Evolutionary conservation across 2,113 vertebrate species (phyloP).

Genomic region (Prietella phreatophila): DNA sequence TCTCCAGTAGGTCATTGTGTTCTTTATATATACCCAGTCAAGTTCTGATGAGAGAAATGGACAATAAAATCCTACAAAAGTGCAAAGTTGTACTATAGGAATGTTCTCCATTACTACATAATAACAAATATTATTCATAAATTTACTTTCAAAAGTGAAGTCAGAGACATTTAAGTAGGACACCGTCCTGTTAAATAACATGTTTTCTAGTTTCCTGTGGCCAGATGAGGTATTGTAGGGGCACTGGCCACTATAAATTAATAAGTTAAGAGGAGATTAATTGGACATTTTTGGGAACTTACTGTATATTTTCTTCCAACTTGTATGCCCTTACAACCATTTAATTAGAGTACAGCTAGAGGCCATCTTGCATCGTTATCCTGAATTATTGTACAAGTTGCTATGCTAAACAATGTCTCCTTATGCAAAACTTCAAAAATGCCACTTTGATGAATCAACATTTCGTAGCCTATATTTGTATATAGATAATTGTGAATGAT

Average conservation of each 20-base stretch:
- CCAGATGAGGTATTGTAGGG: neutral
- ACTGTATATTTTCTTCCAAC: neutral
- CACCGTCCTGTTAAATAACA: no score
- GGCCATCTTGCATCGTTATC: neutral
- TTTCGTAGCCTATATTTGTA: constrained; percentile 11
- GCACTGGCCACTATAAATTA: neutral
- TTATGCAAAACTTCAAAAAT: constrained; percentile 32
- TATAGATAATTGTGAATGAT: no score
- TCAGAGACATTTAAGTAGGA: no score
- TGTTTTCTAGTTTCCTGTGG: neutral
- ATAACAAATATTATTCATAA: neutral
- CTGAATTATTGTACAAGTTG: neutral
- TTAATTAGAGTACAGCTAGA: neutral
- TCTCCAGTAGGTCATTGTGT: neutral
- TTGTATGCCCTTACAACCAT: no score
- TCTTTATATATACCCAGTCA: neutral
- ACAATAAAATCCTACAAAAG: neutral
- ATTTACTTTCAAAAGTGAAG: neutral
- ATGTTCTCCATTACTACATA: neutral
- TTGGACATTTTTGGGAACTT: no score
- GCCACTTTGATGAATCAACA: constrained; percentile 59
- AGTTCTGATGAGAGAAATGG: neutral
- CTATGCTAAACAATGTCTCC: neutral
- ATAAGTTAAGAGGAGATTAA: neutral
- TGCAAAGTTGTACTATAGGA: neutral